Evolutionary conservation across 2,888 invertebrate species (phyloP).

Genomic region (Dicycla oo): DNA sequence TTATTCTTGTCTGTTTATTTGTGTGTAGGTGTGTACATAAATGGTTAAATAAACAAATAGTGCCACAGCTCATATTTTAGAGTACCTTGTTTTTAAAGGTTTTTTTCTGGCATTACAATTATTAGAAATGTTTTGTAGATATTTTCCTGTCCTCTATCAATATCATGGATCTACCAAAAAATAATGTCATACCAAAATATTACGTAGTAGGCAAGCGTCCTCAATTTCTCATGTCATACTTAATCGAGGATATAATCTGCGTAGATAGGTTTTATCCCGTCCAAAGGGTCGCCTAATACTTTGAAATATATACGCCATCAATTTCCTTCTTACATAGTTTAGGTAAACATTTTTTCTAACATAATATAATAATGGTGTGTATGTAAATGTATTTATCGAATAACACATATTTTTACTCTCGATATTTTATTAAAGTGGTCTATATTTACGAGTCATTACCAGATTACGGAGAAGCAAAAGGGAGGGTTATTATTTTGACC

Average conservation of each 20-base stretch:
- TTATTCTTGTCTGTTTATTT: no score
- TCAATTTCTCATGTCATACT: conserved; percentile 32
- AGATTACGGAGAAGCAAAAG: no score
- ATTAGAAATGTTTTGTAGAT: neutral
- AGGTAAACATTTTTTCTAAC: neutral
- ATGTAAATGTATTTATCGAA: no score
- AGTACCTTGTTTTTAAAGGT: neutral
- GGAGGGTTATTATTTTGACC: no score
- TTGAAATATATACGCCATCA: conserved; percentile 48
- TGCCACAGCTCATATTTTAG: neutral
- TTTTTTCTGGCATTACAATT: neutral
- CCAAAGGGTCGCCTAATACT: conserved; percentile 39
- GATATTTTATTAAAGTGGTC: neutral
- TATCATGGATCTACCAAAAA: neutral
- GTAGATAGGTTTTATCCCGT: conserved; percentile 17
- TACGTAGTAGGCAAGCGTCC: conserved; percentile 10
- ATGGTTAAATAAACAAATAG: no score
- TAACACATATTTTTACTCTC: no score
- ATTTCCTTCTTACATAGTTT: conserved; percentile 24
- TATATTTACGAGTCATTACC: neutral
- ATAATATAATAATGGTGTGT: neutral
- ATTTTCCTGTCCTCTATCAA: conserved; percentile 3
- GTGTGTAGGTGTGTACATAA: no score
- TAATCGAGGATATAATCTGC: conserved; percentile 34
- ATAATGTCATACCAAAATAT: conserved; percentile 22